Evolutionary conservation across 2,888 invertebrate species (phyloP), one percentile per base, ranked within the genome.

Genomic region (Bugulina stolonifera): DNA sequence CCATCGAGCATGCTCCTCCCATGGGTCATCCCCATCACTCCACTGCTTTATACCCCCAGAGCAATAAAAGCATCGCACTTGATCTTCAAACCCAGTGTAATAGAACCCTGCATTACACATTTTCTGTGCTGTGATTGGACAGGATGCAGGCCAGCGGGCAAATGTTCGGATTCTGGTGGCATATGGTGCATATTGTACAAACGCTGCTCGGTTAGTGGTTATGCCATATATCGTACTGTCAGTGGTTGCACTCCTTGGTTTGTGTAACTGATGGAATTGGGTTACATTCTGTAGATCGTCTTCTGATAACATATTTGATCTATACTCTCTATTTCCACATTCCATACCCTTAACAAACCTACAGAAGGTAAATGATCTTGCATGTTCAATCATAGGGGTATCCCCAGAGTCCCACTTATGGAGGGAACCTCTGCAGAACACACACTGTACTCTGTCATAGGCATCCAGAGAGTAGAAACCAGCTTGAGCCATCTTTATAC

Each of bases 11-110:
- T 43, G 43, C 18, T 43, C 43, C 18, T 43, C 43, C 43, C 43
- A 43, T 10, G 43, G 43, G 18, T 43, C 43, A 43, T 43, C 81
- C 93, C 93, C 94, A 94, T 96, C 43, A 81, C 93, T 93, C 96
- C 96, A 97, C 82, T 94, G 93, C 79, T 93, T 91, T 2, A 97
- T 87, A 0, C 95, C 94, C 64, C 94, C 94, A 77, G 93, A 94
- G 83, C 97, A 97, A 81, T 91, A 91, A 84, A 93, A 96, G 82
- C 96, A 97, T 74, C 93, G 89, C 0, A 94, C 94, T 80, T 93
- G 91, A 84, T 94, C 94, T 43, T 91, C 90, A 75, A 89, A 88
- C n/a, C 85, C 85, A 10, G 43, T 43, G 43, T 10, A 43, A 43
- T 43, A 43, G 18, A 43, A 43, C 18, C 43, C 43, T 10, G 43